These are phyloP conservation scores for Ginglymostoma cirratum DNA, from an alignment of 2,113 vertebrate genomes.

Conservation along the genomic window DNA sequence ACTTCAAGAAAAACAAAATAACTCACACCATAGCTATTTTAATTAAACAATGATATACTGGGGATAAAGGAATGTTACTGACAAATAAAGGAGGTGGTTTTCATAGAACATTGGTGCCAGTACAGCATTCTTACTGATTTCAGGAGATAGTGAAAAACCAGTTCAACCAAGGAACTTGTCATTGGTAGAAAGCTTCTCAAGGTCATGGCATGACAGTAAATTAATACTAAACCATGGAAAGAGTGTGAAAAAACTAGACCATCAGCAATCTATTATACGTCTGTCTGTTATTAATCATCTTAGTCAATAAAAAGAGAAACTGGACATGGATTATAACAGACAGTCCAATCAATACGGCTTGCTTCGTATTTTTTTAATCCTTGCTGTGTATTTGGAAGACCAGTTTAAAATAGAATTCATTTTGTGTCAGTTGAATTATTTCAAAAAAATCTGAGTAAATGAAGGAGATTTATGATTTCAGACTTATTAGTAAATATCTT, in stretches of 20 bases:
- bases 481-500: not conserved
- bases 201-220: not conserved
- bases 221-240: not conserved
- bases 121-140: not conserved
- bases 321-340: not conserved
- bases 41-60: not conserved
- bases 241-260: not conserved
- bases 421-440: not conserved
- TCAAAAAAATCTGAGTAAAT: not conserved
- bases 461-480: not conserved
- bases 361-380: not conserved
- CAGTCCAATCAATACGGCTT: not conserved
- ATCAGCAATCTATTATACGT: not conserved
- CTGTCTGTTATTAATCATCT: not conserved
- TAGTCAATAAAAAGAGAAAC: not conserved
- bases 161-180: not conserved
- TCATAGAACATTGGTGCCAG: not conserved
- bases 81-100: not conserved
- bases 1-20: not conserved
- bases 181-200: not conserved
- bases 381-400: not conserved
- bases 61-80: not conserved
- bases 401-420: not conserved
- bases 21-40: not conserved
- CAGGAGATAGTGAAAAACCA: not conserved